Evolutionary conservation across 53 echinoderm and acorn worm species (phyloP).

Genomic region (Arbacia lixula): DNA sequence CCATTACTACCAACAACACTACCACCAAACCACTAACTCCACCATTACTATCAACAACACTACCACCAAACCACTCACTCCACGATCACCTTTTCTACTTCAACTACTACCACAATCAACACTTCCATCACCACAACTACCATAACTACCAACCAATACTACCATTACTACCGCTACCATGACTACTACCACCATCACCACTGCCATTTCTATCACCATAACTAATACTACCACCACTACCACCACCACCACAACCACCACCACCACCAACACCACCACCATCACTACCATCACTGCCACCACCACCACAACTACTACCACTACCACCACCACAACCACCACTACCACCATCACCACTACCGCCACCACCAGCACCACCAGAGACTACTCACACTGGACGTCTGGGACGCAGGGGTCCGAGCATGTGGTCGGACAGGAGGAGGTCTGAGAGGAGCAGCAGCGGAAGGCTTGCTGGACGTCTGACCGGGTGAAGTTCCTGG

Average conservation of each 20-base stretch:
- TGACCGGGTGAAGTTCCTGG: constrained; percentile 17
- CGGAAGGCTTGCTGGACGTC: constrained; percentile 4
- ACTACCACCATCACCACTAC: not conserved
- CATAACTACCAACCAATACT: not conserved
- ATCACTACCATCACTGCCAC: not conserved
- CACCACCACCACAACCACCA: not conserved
- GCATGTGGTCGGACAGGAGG: not conserved
- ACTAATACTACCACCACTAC: not conserved
- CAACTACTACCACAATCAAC: too few relatives aligned
- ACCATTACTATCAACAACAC: too few relatives aligned
- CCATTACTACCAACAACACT: too few relatives aligned
- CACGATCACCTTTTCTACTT: too few relatives aligned
- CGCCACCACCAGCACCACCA: not conserved
- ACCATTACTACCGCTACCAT: not conserved
- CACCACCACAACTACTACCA: not conserved
- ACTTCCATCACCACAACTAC: too few relatives aligned
- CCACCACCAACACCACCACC: not conserved
- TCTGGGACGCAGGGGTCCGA: constrained; percentile 22
- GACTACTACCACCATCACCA: not conserved
- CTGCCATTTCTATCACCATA: not conserved
- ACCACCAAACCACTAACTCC: too few relatives aligned
- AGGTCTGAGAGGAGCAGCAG: constrained; percentile 1
- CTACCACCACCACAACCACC: not conserved
- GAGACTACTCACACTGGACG: not conserved
- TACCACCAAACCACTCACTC: too few relatives aligned